These are phyloP conservation scores for Silvanus unidentatus DNA, from an alignment of 2,888 invertebrate genomes.

Conservation along the genomic window DNA sequence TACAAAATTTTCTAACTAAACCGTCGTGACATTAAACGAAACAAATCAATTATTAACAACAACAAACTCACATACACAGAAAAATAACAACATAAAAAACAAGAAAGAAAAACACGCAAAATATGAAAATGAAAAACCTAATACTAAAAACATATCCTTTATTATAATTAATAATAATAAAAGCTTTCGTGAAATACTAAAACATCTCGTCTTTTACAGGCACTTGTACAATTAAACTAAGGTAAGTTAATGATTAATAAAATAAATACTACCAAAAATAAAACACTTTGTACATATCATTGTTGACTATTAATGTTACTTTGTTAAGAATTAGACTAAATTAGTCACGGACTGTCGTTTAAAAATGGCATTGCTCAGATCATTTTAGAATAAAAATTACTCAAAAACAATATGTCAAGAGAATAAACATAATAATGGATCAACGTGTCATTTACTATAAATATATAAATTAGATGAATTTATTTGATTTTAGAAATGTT, in stretches of 20 bases:
- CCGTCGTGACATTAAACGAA: constrained; percentile 41
- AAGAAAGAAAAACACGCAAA: background rate
- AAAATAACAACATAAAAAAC: background rate
- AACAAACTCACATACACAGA: background rate
- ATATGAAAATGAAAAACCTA: constrained; percentile 20
- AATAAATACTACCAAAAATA: constrained; percentile 11
- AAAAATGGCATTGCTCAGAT: constrained; percentile 35
- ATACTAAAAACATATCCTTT: constrained; percentile 39
- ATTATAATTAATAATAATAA: background rate
- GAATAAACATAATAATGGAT: background rate
- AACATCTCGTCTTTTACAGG: background rate
- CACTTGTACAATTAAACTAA: constrained; percentile 28
- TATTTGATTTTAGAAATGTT: constrained; percentile 28
- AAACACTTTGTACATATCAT: constrained; percentile 43
- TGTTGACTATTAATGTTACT: constrained; percentile 45
- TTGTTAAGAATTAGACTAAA: constrained; percentile 36
- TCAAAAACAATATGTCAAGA: background rate
- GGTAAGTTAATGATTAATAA: constrained; percentile 28
- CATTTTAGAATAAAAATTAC: constrained; percentile 28
- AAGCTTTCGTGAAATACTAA: too few relatives aligned
- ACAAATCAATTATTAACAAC: constrained; percentile 6
- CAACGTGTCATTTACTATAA: too few relatives aligned
- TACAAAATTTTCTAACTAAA: constrained; percentile 24
- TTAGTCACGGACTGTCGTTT: constrained; percentile 36
- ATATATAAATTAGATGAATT: background rate